phyloP scores from a whole-genome alignment of 2,113 vertebrate species.

The Misgurnus anguillicaudatus region DNA sequence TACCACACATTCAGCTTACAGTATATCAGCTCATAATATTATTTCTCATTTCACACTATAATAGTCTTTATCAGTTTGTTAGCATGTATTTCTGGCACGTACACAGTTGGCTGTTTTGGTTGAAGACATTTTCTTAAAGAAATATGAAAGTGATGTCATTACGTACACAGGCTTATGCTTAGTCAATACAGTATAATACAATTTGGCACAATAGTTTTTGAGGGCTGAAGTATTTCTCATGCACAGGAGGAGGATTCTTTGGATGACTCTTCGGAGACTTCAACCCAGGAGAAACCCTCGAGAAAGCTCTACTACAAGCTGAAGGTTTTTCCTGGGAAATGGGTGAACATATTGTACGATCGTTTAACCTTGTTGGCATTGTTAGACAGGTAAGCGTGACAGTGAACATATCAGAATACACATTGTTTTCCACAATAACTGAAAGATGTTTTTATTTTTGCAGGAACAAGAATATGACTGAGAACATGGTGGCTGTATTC shows the following conservation, averaged over 20 bases:
- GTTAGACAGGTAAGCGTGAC: conserved; percentile 84
- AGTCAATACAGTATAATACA: no score
- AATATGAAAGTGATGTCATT: no score
- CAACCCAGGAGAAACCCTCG: conserved; percentile 83
- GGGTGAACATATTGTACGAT: conserved; percentile 93
- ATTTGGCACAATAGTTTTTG: no score
- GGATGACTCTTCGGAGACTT: conserved; percentile 86
- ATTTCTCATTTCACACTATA: no score
- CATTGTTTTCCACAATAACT: background rate
- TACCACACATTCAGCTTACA: no score
- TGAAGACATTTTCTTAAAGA: conserved; percentile 20
- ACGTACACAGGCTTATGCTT: no score
- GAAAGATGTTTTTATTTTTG: conserved; percentile 17
- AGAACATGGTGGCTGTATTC: conserved; percentile 84
- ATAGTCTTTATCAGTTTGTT: background rate
- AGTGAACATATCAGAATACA: background rate
- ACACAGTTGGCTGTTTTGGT: conserved; percentile 11
- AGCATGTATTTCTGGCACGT: background rate
- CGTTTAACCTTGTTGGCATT: conserved; percentile 87
- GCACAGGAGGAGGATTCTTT: conserved; percentile 80
- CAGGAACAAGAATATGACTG: conserved; percentile 84
- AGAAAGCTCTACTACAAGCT: conserved; percentile 91
- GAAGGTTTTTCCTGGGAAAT: conserved; percentile 90
- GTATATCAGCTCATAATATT: no score
- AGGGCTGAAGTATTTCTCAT: background rate